Conservation (phyloP, 2,888 invertebrate genomes). For the Spodoptera picta region DNA sequence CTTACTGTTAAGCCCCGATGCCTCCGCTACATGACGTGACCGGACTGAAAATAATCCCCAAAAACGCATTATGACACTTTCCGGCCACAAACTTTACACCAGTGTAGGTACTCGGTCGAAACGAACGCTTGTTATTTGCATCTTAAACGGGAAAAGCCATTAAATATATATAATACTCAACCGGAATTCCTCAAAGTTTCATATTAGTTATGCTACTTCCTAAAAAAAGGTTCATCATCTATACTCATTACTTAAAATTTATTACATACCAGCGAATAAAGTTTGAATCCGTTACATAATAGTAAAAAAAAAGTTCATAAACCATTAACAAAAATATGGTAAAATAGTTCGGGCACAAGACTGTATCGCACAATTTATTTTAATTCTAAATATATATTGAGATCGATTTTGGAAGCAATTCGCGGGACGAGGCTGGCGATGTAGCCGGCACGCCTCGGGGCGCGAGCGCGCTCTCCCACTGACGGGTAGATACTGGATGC, state of each 20-base stretch:
- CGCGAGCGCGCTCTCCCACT: constrained; percentile 71
- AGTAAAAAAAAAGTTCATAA: constrained; percentile 39
- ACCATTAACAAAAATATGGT: constrained; percentile 25
- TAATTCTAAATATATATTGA: constrained; percentile 50
- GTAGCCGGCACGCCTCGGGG: constrained; percentile 51
- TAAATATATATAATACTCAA: constrained; percentile 29
- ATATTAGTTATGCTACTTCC: constrained; percentile 26
- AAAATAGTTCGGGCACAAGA: constrained; percentile 44
- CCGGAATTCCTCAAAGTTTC: constrained; percentile 21
- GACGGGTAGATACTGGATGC: constrained; percentile 79
- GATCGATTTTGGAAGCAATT: constrained; percentile 54
- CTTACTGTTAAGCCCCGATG: constrained; percentile 45
- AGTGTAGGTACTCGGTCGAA: constrained; percentile 17
- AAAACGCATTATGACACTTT: constrained; percentile 54
- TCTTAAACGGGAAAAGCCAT: constrained; percentile 33
- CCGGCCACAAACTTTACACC: constrained; percentile 38
- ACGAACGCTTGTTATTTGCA: constrained; percentile 33
- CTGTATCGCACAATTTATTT: constrained; percentile 44
- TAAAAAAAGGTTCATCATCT: constrained; percentile 32
- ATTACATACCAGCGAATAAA: constrained; percentile 56
- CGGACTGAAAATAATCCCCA: constrained; percentile 39
- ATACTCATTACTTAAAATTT: constrained; percentile 44
- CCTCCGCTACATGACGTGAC: constrained; percentile 43
- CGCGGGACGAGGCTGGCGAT: constrained; percentile 58
- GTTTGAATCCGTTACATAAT: constrained; percentile 55